phyloP scores from a whole-genome alignment of 2,888 invertebrate genomes.

The Nudaria mundana region DNA sequence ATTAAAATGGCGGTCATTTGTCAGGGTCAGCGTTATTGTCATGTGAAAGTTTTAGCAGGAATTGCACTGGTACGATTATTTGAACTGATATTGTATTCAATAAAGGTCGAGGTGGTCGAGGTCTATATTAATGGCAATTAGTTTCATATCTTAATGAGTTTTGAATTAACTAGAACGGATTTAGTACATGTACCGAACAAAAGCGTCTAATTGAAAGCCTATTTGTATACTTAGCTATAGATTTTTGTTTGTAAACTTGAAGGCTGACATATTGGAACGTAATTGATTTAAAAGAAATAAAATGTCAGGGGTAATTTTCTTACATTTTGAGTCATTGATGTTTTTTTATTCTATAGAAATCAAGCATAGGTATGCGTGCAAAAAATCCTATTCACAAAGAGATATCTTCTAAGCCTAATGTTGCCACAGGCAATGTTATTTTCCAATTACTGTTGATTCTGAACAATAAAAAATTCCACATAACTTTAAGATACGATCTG shows the following conservation, averaged over 20 bases:
- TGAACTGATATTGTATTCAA: conserved; percentile 32
- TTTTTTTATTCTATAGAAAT: too few relatives aligned
- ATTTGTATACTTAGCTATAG: neutral
- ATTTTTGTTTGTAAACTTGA: neutral
- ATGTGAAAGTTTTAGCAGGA: conserved; percentile 42
- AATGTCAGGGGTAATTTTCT: neutral
- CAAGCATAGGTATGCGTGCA: too few relatives aligned
- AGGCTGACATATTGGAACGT: neutral
- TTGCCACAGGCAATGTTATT: too few relatives aligned
- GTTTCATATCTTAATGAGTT: conserved; percentile 13
- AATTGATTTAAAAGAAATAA: neutral
- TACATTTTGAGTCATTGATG: neutral
- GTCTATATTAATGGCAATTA: conserved; percentile 20
- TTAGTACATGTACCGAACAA: neutral
- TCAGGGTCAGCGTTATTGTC: conserved; percentile 41
- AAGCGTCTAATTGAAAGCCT: neutral
- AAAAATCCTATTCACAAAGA: too few relatives aligned
- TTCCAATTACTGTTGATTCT: too few relatives aligned
- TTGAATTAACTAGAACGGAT: conserved; percentile 21
- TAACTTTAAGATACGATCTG: too few relatives aligned
- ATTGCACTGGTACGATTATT: conserved; percentile 22
- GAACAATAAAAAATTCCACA: too few relatives aligned
- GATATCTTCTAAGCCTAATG: too few relatives aligned
- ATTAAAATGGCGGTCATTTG: conserved; percentile 33
- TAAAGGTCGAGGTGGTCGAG: conserved; percentile 50